Base-by-base conservation (phyloP, 2,888 invertebrate genomes). In the Clunio marinus region DNA sequence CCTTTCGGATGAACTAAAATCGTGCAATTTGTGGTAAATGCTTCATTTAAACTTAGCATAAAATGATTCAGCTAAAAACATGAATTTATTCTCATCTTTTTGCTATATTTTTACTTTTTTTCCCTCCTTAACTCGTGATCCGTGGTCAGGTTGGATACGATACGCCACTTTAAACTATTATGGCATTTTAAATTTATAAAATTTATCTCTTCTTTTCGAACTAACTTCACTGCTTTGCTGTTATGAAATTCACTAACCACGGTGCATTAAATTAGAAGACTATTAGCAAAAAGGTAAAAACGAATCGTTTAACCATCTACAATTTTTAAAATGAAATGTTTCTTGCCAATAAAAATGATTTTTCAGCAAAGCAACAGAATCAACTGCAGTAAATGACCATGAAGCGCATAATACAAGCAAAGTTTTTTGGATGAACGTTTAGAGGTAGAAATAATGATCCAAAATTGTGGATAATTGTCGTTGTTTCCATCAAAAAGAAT, bases 391-490 rank as follows among this genome's bases (percentile, higher is more conserved):
- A 41, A 63, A 63, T 63, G 62, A 62, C 55, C 51, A 2, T 25
- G 55, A 45, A 66, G 46, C 46, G 66, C 65, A 65, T 45, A 7
- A 37, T 15, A 63, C 22, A 22, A 25, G n/a, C 57, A 7, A 57
- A 24, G n/a, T 32, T 32, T 10, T 7, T 7, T 45, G 4, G 10
- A 17, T 13, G 20, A 63, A 25, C 45, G 60, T 60, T 60, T 60
- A 63, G 41, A 28, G 15, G 41, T 22, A 65, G 51, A 65, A 51
- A 65, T 66, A 66, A 66, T 66, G 35, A 55, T 22, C 51, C 51
- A 20, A 66, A 66, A 66, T 66, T 66, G 51, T 55, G 25, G 66
- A 66, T 66, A 66, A 66, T 66, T 66, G 55, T 66, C 35, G 27
- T n/a, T 51, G 20, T 24, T 22, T 25, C 51, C 22, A 17, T 3